Conservation (phyloP, 2,113 vertebrate species). For the Amazona vittata region DNA sequence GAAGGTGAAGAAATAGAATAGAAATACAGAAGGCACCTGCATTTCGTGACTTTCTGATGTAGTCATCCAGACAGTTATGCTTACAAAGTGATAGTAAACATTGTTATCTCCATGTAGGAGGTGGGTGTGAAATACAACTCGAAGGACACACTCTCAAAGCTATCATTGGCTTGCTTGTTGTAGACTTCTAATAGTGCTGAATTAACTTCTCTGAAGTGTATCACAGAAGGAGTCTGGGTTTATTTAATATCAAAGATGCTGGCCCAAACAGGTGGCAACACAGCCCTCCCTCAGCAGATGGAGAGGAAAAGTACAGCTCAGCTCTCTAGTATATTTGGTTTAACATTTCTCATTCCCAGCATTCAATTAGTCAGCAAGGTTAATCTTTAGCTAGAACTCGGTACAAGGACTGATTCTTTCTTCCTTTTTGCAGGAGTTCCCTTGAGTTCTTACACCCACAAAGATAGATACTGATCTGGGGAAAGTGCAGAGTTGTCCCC, state of each 20-base stretch:
- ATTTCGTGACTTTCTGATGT: constrained; percentile 14
- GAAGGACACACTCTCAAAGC: neutral
- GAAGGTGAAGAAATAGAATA: neutral
- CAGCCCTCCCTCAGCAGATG: neutral
- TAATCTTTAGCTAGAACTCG: constrained; percentile 34
- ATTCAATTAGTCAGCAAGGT: constrained; percentile 10
- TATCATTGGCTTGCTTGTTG: neutral
- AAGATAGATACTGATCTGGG: neutral
- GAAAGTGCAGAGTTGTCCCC: neutral
- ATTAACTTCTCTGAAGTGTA: neutral
- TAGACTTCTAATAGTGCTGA: neutral
- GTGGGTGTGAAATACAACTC: constrained; percentile 8
- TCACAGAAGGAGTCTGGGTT: neutral
- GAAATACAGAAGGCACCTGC: neutral
- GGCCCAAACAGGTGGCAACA: neutral
- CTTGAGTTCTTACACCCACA: neutral
- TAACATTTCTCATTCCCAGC: neutral
- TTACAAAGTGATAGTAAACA: constrained; percentile 42
- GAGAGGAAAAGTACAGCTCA: neutral
- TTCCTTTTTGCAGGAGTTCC: neutral
- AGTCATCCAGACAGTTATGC: constrained; percentile 4
- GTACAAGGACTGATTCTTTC: neutral
- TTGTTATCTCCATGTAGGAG: constrained; percentile 43
- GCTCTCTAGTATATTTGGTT: neutral
- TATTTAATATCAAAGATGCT: neutral